Evolutionary conservation across 2,888 invertebrate genomes (phyloP).

Genomic region (Dilophus febrilis): DNA sequence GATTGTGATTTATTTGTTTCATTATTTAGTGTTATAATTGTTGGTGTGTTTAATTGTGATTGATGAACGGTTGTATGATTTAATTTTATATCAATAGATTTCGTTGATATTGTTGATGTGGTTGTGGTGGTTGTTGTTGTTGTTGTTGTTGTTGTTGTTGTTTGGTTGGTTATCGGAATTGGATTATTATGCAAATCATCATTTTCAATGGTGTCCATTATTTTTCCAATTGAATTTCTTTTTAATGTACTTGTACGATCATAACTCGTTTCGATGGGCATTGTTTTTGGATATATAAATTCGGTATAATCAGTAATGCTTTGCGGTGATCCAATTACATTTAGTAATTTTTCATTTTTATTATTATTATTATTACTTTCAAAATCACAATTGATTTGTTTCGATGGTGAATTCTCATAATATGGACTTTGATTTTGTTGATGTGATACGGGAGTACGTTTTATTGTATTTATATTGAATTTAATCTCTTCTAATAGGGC

Average conservation of each 20-base stretch:
- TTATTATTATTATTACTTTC: neutral
- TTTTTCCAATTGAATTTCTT: conserved; percentile 5
- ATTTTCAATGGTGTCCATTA: neutral
- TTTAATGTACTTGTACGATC: conserved; percentile 10
- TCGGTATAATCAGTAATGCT: conserved; percentile 8
- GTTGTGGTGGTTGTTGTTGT: neutral
- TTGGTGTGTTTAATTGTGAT: too few relatives aligned
- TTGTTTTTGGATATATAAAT: conserved; percentile 4
- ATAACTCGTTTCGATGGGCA: neutral
- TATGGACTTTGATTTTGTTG: too few relatives aligned
- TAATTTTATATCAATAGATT: neutral
- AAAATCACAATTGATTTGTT: neutral
- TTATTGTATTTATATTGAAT: neutral
- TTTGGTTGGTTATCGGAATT: neutral
- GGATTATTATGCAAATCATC: neutral
- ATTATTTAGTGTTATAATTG: too few relatives aligned
- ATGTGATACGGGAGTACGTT: too few relatives aligned
- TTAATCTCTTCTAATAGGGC: neutral
- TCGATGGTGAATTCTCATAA: too few relatives aligned
- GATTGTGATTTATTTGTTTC: neutral
- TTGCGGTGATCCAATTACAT: neutral
- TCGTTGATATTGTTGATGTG: neutral
- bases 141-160: neutral
- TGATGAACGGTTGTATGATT: too few relatives aligned
- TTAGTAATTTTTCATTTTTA: neutral